These are phyloP conservation scores for Podotricha telesiphe DNA, from an alignment of 2,888 invertebrate genomes.

Conservation along the genomic window DNA sequence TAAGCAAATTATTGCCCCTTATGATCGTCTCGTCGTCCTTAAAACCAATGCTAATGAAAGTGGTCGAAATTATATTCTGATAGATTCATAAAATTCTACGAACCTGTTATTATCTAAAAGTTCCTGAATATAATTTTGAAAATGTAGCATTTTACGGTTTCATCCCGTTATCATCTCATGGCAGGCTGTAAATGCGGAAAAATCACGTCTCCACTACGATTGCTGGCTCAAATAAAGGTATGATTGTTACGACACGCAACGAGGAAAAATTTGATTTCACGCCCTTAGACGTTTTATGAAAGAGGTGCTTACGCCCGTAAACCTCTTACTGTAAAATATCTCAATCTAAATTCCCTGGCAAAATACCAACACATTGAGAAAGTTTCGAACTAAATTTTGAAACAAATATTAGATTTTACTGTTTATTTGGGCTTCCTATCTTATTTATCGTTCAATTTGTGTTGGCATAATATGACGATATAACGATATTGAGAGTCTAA, in stretches of 20 bases:
- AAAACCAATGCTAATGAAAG: slow-evolving; percentile 1
- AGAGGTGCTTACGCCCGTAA: not conserved
- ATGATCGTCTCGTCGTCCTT: not conserved
- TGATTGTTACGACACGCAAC: slow-evolving; percentile 29
- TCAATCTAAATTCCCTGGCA: slow-evolving; percentile 12
- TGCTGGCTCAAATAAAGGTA: slow-evolving; percentile 33
- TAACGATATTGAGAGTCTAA: slow-evolving; percentile 1
- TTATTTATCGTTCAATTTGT: slow-evolving; percentile 13
- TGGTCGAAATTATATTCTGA: not conserved
- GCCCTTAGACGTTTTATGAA: slow-evolving; percentile 20
- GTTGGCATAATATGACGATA: not conserved
- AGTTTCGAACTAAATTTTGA: slow-evolving; percentile 12
- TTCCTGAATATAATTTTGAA: slow-evolving; percentile 23
- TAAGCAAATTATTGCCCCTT: not conserved
- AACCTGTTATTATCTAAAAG: slow-evolving; percentile 19
- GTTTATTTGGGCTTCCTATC: slow-evolving; percentile 4
- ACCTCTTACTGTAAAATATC: slow-evolving; percentile 20
- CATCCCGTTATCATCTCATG: slow-evolving; percentile 39
- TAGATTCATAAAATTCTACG: slow-evolving; percentile 20
- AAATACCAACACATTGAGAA: slow-evolving; percentile 22
- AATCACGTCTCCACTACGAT: slow-evolving; percentile 37
- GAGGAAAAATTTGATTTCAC: slow-evolving; percentile 26
- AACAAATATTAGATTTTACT: slow-evolving; percentile 15
- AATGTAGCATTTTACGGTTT: slow-evolving; percentile 37
- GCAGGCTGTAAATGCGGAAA: slow-evolving; percentile 39